phyloP scores from a whole-genome alignment of 1,140 invertebrate genomes.

The Arion vulgaris region DNA sequence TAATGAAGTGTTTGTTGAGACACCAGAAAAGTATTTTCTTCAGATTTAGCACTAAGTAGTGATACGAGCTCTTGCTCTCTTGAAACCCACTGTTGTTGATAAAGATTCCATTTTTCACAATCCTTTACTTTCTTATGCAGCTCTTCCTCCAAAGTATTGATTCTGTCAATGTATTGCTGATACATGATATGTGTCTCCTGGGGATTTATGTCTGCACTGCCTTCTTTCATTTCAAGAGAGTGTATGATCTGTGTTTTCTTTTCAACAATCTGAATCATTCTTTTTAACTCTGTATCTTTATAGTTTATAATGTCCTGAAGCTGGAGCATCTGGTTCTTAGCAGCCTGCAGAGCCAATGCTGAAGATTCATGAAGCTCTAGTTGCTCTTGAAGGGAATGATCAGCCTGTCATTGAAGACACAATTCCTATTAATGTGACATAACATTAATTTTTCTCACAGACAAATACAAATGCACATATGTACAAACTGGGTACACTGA shows the following conservation, averaged over 20 bases:
- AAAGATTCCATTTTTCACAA: neutral
- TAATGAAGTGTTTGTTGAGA: neutral
- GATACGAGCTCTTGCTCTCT: constrained; percentile 7
- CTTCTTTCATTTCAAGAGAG: neutral
- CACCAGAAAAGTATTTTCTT: neutral
- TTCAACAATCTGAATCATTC: constrained; percentile 6
- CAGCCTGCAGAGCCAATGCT: constrained; percentile 6
- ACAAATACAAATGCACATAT: neutral
- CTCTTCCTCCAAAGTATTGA: neutral
- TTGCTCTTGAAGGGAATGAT: constrained; percentile 54
- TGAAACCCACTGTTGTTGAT: neutral
- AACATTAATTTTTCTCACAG: neutral
- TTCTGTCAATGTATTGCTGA: neutral
- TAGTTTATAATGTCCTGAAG: constrained; percentile 26
- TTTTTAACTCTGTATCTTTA: constrained; percentile 11
- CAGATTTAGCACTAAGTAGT: neutral
- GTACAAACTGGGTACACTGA: neutral
- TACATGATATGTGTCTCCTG: neutral
- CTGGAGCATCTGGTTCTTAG: constrained; percentile 32
- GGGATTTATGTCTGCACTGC: neutral
- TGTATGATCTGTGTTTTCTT: constrained; percentile 7
- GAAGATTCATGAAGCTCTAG: constrained; percentile 31
- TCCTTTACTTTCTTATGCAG: neutral
- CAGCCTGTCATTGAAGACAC: constrained; percentile 54
- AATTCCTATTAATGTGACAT: constrained; percentile 8